Base-by-base conservation (phyloP, 2,797 vertebrate species). In the Poeciliopsis turneri region DNA sequence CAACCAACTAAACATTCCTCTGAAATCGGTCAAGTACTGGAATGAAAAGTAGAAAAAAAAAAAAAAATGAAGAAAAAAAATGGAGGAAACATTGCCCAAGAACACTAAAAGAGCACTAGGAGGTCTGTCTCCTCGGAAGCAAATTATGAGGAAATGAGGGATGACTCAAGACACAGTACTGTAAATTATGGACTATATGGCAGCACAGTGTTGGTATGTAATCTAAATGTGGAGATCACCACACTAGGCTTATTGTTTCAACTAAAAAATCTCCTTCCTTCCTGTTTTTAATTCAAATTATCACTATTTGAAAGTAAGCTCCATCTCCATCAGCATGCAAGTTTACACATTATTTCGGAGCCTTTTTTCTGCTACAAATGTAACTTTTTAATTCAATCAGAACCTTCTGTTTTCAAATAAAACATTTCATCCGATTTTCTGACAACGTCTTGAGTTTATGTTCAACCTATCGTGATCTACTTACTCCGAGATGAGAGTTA, bases 401-500 rank as follows among this genome's bases (percentile, higher is more conserved):
- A 9, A 68, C 64, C 33, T 18, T 18, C 15, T 36, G 59, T 64
- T 36, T 36, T 36, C 23, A 15, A 61, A 13, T 61, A 12, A 57
- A 61, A 28, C 25, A 64, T 18, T 64, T 18, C 0, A 64, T 64
- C 36, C 30, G 20, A 20, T 13, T 20, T 36, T 18, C 61, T 1
- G 30, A 64, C 20, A 36, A 33, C 36, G 59, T 64, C 6, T 36
- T 64, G 30, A 20, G 57, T 85, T 59, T 73, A 77, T 46, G 70
- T 78, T 39, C 43, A 57, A n/a, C 33, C 72, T n/a, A 84, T 30
- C 39, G 45, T 47, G 83, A 89, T 86, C 82, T 89, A 76, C 83
- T 89, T 86, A 92, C 86, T 83, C 39, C 36, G 36, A 78, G 53
- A 86, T 75, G 72, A 79, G 80, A 87, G 86, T 83, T 72, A 88